Base-by-base conservation (phyloP, 2,797 vertebrate genomes). In the Sebastolobus altivelis region DNA sequence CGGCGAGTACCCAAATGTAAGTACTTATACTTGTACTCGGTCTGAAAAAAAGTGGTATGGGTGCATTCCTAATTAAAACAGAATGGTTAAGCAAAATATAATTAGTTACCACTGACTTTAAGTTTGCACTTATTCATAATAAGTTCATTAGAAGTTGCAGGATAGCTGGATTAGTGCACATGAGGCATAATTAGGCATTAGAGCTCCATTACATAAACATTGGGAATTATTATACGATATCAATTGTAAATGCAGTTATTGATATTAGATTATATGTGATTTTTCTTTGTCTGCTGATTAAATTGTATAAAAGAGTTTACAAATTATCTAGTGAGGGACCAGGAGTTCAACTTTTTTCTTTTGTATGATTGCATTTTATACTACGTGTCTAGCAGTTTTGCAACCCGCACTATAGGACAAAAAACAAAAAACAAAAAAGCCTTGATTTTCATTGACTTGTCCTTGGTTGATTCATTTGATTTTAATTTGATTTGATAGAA, bases 11-110 rank as follows among this genome's bases (percentile, higher is more conserved):
- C 25, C 25, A 25, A 25, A 25, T 25, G 25, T 25, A 25, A 25
- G 25, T 25, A 25, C 25, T 25, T 25, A 25, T 25, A 25, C 25
- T 25, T 25, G 25, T 25, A 25, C 25, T 25, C 25, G 25, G 25
- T 25, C 25, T 25, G 25, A 25, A 25, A 25, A 25, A 25, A 25
- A 25, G 25, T 25, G 25, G 25, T 25, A 25, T 25, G 25, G 25
- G 25, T 25, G 25, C 25, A 25, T 25, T 25, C 25, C 25, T 25
- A 25, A 25, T 70, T 12, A 27, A 73, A 70, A 55, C 77, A 35
- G 56, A 77, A 60, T 14, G 25, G 31, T 54, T 31, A 35, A 76
- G 33, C 18, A 25, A 49, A 74, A 80, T 3, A 37, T 11, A 72
- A 56, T 61, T 11, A 22, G 16, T 63, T 56, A 68, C 49, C 52